These are phyloP conservation scores for Lithobates pipiens DNA, from an alignment of 2,797 vertebrate genomes.

Conservation along the genomic window DNA sequence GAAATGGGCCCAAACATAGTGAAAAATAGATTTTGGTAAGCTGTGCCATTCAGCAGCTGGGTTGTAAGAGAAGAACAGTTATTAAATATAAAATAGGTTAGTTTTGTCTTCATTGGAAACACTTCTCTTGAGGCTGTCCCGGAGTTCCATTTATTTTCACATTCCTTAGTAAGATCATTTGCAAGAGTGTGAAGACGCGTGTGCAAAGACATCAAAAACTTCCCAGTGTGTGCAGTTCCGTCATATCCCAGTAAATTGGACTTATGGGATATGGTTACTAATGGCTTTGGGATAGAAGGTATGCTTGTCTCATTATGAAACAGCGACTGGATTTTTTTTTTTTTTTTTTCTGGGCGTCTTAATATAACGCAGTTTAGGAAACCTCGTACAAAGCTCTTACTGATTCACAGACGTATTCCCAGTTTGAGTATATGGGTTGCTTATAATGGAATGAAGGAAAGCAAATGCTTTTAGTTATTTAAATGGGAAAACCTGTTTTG, in stretches of 20 bases:
- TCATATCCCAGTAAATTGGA: not conserved
- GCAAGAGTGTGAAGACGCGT: not conserved
- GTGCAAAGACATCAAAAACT: not conserved
- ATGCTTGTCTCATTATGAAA: no score
- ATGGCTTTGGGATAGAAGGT: not conserved
- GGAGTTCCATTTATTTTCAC: not conserved
- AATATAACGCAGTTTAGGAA: no score
- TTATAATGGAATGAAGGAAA: not conserved
- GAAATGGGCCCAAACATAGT: no score
- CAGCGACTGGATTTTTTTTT: no score
- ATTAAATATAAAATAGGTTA: not conserved
- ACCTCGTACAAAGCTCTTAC: no score
- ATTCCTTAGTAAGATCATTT: not conserved
- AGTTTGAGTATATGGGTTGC: no score
- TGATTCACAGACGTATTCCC: no score
- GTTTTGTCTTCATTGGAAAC: not conserved
- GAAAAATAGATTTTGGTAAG: no score
- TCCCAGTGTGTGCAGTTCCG: not conserved
- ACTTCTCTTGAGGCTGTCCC: not conserved
- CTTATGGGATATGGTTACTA: not conserved
- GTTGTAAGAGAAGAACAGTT: not conserved
- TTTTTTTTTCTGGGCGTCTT: no score
- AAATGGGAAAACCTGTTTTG: not conserved
- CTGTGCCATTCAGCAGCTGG: no score
- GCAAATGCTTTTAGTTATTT: not conserved